phyloP scores from a whole-genome alignment of 2,113 vertebrate genomes.

The Neolamprologus variostigma region DNA sequence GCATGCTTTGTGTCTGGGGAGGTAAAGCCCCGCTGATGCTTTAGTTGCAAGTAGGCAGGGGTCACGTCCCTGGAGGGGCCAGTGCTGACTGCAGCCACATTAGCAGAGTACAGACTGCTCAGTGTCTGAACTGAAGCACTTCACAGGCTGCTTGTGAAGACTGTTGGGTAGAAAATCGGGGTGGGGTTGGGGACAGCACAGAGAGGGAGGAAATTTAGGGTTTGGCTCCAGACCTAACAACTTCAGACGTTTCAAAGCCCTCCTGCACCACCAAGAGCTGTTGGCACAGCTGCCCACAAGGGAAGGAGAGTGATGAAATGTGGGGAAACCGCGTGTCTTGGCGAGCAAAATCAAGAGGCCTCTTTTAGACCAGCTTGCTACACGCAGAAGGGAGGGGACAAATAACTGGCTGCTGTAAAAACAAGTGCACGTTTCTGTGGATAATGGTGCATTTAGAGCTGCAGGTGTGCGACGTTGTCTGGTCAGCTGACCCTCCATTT shows the following conservation, averaged over 20 bases:
- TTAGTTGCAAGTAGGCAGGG: slow-evolving; percentile 11
- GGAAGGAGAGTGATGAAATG: slow-evolving; percentile 44
- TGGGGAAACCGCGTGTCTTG: slow-evolving; percentile 24
- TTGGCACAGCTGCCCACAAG: slow-evolving; percentile 24
- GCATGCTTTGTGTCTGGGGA: slow-evolving; percentile 27
- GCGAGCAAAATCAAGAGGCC: background rate
- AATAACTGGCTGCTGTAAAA: slow-evolving; percentile 36
- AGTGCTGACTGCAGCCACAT: slow-evolving; percentile 15
- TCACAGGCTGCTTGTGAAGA: slow-evolving; percentile 23
- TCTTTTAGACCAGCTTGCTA: background rate
- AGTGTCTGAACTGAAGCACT: slow-evolving; percentile 28
- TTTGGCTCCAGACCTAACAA: background rate
- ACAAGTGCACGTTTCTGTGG: slow-evolving; percentile 42
- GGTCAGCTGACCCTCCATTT: slow-evolving; percentile 58
- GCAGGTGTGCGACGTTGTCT: slow-evolving; percentile 48
- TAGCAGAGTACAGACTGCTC: slow-evolving; percentile 36
- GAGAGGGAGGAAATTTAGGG: slow-evolving; percentile 16
- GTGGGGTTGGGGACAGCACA: background rate
- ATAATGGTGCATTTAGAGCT: slow-evolving; percentile 36
- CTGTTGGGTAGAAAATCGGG: background rate
- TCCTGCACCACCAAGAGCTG: slow-evolving; percentile 16
- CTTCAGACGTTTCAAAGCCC: slow-evolving; percentile 11
- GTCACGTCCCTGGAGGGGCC: slow-evolving; percentile 8
- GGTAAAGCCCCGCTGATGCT: background rate
- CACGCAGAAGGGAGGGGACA: slow-evolving; percentile 1